Conservation (phyloP, 1,140 invertebrate species). For the Drosophila punjabiensis region DNA sequence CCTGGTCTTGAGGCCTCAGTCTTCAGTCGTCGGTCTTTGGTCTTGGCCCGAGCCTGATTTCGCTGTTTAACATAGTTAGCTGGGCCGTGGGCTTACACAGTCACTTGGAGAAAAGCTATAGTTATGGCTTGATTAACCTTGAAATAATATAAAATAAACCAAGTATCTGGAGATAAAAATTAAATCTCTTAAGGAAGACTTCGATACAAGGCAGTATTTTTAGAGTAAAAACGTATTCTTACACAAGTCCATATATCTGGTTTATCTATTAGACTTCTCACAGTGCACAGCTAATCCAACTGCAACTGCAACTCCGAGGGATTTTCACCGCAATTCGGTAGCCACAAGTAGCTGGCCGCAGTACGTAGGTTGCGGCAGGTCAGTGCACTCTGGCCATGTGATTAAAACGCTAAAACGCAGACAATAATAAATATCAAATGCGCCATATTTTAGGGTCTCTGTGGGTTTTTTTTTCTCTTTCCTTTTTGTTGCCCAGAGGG, state of each 20-base stretch:
- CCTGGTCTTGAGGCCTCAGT: constrained; percentile 69
- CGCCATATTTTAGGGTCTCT: constrained; percentile 77
- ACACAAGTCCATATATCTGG: neutral
- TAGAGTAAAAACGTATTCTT: fast-evolving
- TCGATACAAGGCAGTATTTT: fast-evolving
- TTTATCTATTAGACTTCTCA: neutral
- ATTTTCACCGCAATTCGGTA: constrained; percentile 75
- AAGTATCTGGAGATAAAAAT: neutral
- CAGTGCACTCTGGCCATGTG: constrained; percentile 72
- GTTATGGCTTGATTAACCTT: neutral
- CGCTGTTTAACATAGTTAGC: constrained; percentile 80
- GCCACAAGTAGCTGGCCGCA: constrained; percentile 53
- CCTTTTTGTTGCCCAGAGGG: constrained; percentile 9
- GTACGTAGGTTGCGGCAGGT: constrained; percentile 76
- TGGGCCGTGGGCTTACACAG: constrained; percentile 37
- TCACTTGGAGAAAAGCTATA: constrained; percentile 15
- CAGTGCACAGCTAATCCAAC: constrained; percentile 33
- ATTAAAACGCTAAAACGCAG: constrained; percentile 75
- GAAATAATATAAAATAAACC: neutral
- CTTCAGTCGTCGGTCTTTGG: constrained; percentile 40
- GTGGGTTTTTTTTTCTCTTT: constrained; percentile 6
- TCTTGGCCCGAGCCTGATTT: constrained; percentile 64
- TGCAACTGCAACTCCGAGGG: constrained; percentile 38
- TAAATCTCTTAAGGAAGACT: neutral
- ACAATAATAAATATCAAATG: constrained; percentile 82